Base-by-base conservation (phyloP, 2,797 vertebrate genomes). In the Pelobates cultripes region DNA sequence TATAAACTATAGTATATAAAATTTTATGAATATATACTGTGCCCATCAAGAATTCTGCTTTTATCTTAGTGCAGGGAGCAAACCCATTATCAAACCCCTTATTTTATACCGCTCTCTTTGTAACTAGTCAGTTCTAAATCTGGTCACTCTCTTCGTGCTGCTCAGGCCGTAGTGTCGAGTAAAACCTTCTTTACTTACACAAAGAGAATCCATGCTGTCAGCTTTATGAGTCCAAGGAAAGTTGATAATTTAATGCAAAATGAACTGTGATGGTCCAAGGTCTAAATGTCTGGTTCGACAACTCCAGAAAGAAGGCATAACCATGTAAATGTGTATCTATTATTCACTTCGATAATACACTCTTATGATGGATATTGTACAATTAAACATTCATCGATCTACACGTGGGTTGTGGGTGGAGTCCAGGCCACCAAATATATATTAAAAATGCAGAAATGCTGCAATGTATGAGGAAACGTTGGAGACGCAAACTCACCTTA, bases 1-100 rank as follows among this genome's bases (percentile, higher is more conserved):
- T 97, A 95, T 99, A 97, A 99, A 96, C 95, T 92, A 92, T 90
- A 97, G 96, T 97, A 94, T 97, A 97, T 99, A 96, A 99, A 97
- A 96, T 96, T 94, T 96, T 94, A 97, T 97, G 93, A 95, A 97
- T 97, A 97, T 97, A 91, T 94, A 95, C 90, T 90, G 91, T 89
- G 89, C 85, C 89, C 92, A 95, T 95, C 95, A 95, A 94, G 92
- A 92, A 91, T 91, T 91, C 91, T 88, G 91, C 93, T 93, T 94
- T 93, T 93, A 94, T 93, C 93, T 92, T 88, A 93, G 91, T 92
- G 91, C 90, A 88, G 90, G 92, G 90, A 92, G 28, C 12, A 91
- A 92, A 93, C 85, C 91, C 91, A 91, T 94, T 94, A 92, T 91
- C 87, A 43, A 44, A 47, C 13, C 10, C 57, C 4, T 60, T n/a